Base-by-base conservation (phyloP, 2,113 vertebrate species). In the Odocoileus hemionus region DNA sequence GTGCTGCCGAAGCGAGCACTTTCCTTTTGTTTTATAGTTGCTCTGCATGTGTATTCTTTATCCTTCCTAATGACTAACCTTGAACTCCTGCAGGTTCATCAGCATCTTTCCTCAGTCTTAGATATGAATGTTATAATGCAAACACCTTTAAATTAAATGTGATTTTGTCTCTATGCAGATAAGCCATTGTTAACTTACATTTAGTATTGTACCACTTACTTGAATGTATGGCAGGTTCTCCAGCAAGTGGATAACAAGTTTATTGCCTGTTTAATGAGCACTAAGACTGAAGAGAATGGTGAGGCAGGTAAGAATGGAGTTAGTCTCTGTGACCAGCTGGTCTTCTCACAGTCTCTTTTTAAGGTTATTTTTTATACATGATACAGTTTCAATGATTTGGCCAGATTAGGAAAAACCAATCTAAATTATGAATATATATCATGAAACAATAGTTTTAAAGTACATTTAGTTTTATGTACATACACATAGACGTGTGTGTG, bases 241-340 rank as follows among this genome's bases (percentile, higher is more conserved):
- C 98, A 99, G 98, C 99, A 99, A 99, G 99, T 99, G 98, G 99
- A 99, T 98, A 99, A 99, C 98, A 99, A 99, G 98, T 99, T 99
- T 97, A 99, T 99, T 2, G 99, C 99, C n/a, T 99, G 99, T 98
- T 99, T 99, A 95, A 99, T 99, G 97, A 99, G 99, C 94, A 99
- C 99, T 33, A 99, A 98, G 95, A 97, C 95, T 30, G 98, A 98
- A 70, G 95, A 98, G 86, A 94, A 95, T 55, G 83, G 97, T 61
- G 57, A 96, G 33, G 50, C 96, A 99, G 99, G 99, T 99, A 97
- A 99, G 98, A 91, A 55, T 89, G 16, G 60, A 85, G 78, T 10
- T 92, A 85, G 33, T 26, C 47, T 87, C 33, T 74, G 83, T 23
- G 64, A 79, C 33, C 47, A 87, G 30, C 87, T 84, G 15, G 54